A percentile compares a stretch with the other conserved stretches of the same genome.
Conservation (phyloP, 2,113 vertebrate genomes). For the Oncorhynchus keta region DNA sequence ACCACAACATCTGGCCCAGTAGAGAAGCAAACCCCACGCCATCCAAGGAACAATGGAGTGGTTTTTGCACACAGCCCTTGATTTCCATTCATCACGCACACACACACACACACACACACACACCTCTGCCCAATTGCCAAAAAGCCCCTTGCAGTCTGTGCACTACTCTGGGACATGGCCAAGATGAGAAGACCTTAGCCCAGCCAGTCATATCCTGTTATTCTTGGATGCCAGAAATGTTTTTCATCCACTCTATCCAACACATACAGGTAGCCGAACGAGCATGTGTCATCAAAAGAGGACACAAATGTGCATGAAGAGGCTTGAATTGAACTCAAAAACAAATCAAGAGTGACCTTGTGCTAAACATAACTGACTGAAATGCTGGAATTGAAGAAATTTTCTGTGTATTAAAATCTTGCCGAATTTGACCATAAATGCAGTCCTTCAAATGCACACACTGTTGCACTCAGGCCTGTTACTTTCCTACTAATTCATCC, state of each 20-base stretch:
- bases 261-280: constrained; percentile 59
- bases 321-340: constrained; percentile 22
- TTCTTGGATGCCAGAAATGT: constrained; percentile 53
- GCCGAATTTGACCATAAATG: too few relatives aligned
- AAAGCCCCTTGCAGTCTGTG: constrained; percentile 23
- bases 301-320: constrained; percentile 24
- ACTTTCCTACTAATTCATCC: constrained; percentile 3
- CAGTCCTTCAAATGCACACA: background rate
- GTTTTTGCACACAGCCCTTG: constrained; percentile 27
- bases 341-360: constrained; percentile 15
- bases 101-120: background rate
- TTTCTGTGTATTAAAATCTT: too few relatives aligned
- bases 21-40: constrained; percentile 39
- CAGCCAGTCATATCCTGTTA: constrained; percentile 46
- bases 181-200: constrained; percentile 47
- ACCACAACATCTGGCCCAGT: constrained; percentile 55
- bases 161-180: constrained; percentile 20
- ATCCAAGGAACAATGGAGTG: constrained; percentile 54
- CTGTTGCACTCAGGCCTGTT: too few relatives aligned
- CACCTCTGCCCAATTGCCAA: constrained; percentile 1
- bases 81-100: background rate
- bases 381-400: background rate
- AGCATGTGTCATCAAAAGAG: constrained; percentile 38
- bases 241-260: constrained; percentile 45
- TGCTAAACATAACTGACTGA: background rate